These are phyloP conservation scores for Heliconius charithonia DNA, from an alignment of 2,888 invertebrate genomes.

Conservation along the genomic window DNA sequence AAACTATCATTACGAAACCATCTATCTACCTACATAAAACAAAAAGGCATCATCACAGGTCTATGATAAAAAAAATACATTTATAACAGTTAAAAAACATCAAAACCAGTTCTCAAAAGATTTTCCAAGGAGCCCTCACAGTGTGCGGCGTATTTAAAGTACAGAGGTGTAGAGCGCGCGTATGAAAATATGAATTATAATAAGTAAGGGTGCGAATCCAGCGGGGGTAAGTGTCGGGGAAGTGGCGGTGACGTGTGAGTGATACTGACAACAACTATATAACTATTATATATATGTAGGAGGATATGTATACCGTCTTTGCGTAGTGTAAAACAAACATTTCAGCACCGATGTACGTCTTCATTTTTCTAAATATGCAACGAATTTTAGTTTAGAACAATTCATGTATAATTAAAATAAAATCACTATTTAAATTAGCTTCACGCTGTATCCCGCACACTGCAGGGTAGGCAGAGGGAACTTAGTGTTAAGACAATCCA, in stretches of 20 bases:
- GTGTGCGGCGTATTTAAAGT: slow-evolving; percentile 36
- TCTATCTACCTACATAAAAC: not conserved
- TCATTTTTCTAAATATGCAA: not conserved
- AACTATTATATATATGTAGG: not conserved
- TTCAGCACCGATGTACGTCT: not conserved
- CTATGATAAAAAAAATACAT: not conserved
- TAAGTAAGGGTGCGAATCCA: slow-evolving; percentile 41
- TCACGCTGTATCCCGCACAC: too few species aligned
- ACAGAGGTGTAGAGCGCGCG: slow-evolving; percentile 28
- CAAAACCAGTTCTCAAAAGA: slow-evolving; percentile 25
- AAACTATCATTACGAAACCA: not conserved
- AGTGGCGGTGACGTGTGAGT: slow-evolving; percentile 3
- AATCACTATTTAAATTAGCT: too few species aligned
- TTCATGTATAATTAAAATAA: not conserved
- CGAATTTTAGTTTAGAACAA: not conserved
- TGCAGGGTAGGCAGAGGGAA: too few species aligned
- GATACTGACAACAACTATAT: not conserved
- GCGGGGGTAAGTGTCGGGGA: slow-evolving; percentile 38
- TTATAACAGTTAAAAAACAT: slow-evolving; percentile 17
- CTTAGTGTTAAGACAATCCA: too few species aligned
- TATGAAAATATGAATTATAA: slow-evolving; percentile 44
- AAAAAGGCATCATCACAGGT: not conserved
- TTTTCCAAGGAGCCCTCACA: slow-evolving; percentile 32
- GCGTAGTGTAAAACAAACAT: not conserved
- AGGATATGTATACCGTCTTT: not conserved